These are phyloP conservation scores for Nannoperca obscura DNA, from an alignment of 2,797 vertebrate species.

Conservation along the genomic window DNA sequence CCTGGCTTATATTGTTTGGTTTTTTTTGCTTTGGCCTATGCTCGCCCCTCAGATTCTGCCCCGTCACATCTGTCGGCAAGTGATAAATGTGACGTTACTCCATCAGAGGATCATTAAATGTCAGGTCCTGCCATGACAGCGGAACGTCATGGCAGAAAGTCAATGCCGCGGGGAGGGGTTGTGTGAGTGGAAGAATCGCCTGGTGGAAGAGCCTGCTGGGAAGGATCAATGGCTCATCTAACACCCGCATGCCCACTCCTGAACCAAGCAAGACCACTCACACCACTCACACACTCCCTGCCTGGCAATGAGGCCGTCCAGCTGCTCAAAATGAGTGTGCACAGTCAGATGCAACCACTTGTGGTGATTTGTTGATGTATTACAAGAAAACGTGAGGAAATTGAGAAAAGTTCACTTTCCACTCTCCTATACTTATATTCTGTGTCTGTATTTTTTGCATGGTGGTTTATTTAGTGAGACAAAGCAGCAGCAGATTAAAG, in stretches of 20 bases:
- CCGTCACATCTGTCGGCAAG: conserved; percentile 86
- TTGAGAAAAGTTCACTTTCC: conserved; percentile 26
- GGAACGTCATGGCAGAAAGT: conserved; percentile 91
- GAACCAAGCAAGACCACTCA: conserved; percentile 70
- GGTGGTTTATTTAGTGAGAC: background rate
- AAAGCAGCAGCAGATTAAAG: background rate
- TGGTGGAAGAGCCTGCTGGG: conserved; percentile 82
- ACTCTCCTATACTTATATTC: background rate
- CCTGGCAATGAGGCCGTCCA: conserved; percentile 72
- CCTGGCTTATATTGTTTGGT: conserved; percentile 69
- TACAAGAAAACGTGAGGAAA: conserved; percentile 41
- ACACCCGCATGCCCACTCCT: conserved; percentile 76
- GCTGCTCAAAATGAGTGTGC: conserved; percentile 71
- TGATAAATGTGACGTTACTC: conserved; percentile 91
- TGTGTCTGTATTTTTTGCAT: background rate
- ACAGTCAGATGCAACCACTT: conserved; percentile 60
- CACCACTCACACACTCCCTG: conserved; percentile 73
- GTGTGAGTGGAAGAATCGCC: conserved; percentile 57
- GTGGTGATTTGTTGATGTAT: conserved; percentile 68
- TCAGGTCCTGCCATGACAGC: conserved; percentile 88
- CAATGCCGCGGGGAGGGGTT: conserved; percentile 81
- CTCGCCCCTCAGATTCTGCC: conserved; percentile 83
- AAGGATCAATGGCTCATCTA: conserved; percentile 90
- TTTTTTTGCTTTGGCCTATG: conserved; percentile 76
- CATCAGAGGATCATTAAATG: conserved; percentile 93